Conservation (phyloP, 2,113 vertebrate species). For the Periophthalmus modestus region DNA sequence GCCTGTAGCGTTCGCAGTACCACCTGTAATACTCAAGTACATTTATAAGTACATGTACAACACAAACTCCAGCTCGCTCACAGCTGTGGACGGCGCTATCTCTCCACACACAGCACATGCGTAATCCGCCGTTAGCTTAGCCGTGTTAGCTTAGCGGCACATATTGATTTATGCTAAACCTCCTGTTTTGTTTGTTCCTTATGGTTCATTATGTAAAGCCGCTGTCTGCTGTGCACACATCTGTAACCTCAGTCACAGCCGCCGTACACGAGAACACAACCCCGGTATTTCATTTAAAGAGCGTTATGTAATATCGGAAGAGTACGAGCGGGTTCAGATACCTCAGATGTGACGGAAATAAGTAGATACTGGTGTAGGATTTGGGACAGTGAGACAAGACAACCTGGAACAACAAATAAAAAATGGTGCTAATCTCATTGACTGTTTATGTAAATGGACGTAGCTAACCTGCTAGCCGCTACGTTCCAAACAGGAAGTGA, state of each 20-base stretch:
- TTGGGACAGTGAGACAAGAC: too few relatives aligned
- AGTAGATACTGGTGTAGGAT: too few relatives aligned
- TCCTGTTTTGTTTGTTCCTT: neutral
- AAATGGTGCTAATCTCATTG: too few relatives aligned
- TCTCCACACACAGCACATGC: neutral
- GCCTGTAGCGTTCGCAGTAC: too few relatives aligned
- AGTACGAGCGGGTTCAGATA: neutral
- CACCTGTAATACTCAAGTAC: too few relatives aligned
- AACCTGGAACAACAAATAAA: too few relatives aligned
- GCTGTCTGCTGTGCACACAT: neutral
- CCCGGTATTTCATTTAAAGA: neutral
- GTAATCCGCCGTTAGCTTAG: neutral
- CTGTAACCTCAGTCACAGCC: neutral
- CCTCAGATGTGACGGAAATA: neutral
- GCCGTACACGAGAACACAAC: neutral
- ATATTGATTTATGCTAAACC: slow-evolving; percentile 2
- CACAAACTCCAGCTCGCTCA: too few relatives aligned
- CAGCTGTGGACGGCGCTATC: too few relatives aligned
- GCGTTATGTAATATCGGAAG: neutral
- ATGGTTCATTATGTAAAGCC: slow-evolving; percentile 7
- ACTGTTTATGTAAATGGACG: too few relatives aligned
- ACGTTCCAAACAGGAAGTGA: too few relatives aligned
- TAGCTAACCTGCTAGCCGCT: too few relatives aligned
- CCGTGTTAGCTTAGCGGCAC: neutral
- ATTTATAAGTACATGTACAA: too few relatives aligned